Evolutionary conservation across 2,797 vertebrate genomes (phyloP).

Genomic region (Acanthornis magna): DNA sequence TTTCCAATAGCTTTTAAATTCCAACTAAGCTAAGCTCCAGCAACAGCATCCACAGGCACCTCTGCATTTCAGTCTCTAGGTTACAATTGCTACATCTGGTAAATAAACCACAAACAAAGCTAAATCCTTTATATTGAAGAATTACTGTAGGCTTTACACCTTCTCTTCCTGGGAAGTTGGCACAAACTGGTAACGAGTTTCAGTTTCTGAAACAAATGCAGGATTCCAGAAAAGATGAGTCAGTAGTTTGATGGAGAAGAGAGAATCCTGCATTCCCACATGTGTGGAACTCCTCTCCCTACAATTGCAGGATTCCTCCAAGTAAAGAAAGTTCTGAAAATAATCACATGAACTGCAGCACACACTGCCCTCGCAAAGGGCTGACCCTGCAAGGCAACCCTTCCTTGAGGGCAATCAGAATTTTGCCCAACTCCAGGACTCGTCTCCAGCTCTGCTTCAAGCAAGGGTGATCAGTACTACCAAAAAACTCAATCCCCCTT

Average conservation of each 20-base stretch:
- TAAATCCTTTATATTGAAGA: neutral
- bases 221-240: too few species aligned
- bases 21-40: neutral
- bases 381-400: neutral
- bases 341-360: accelerated
- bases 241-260: accelerated
- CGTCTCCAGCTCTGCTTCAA: neutral
- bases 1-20: neutral
- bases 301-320: neutral
- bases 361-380: accelerated
- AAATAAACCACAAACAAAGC: neutral
- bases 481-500: neutral
- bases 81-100: neutral
- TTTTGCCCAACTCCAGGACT: neutral
- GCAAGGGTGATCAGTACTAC: neutral
- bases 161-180: accelerated
- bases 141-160: neutral
- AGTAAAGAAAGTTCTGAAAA: neutral
- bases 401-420: neutral
- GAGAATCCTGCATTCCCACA: accelerated
- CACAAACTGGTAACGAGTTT: neutral
- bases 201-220: neutral
- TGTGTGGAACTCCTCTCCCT: neutral
- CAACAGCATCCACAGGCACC: neutral
- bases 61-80: neutral